These are phyloP conservation scores for Tipula unca DNA, from an alignment of 2,888 invertebrate genomes.

Conservation along the genomic window DNA sequence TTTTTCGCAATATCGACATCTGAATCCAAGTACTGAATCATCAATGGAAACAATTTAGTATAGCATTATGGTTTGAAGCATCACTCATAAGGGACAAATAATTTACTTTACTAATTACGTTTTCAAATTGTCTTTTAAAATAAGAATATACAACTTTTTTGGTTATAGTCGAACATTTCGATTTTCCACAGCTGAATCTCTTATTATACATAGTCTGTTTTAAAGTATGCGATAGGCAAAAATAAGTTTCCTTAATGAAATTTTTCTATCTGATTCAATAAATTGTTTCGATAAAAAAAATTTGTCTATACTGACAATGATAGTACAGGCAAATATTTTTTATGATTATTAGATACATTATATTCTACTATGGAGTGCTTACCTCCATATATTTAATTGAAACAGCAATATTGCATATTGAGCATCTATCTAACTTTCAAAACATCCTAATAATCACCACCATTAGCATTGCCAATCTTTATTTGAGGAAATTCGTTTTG, in stretches of 20 bases:
- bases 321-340: background rate
- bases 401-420: too few species aligned
- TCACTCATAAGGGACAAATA: background rate
- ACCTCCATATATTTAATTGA: background rate
- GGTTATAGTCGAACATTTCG: background rate
- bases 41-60: constrained; percentile 26
- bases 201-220: constrained; percentile 1
- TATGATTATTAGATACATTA: background rate
- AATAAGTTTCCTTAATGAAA: constrained; percentile 9
- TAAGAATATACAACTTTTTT: background rate
- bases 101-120: background rate
- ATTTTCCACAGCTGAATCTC: constrained; percentile 1
- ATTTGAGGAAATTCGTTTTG: too few species aligned
- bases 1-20: background rate
- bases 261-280: background rate
- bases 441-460: background rate
- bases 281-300: background rate
- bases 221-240: background rate
- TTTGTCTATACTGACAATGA: background rate
- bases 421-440: background rate
- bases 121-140: background rate
- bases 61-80: constrained; percentile 26
- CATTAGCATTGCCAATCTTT: background rate
- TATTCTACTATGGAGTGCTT: background rate
- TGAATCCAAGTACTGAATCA: constrained; percentile 20